Evolutionary conservation across 2,888 invertebrate species (phyloP).

Genomic region (Nomada ruficornis): DNA sequence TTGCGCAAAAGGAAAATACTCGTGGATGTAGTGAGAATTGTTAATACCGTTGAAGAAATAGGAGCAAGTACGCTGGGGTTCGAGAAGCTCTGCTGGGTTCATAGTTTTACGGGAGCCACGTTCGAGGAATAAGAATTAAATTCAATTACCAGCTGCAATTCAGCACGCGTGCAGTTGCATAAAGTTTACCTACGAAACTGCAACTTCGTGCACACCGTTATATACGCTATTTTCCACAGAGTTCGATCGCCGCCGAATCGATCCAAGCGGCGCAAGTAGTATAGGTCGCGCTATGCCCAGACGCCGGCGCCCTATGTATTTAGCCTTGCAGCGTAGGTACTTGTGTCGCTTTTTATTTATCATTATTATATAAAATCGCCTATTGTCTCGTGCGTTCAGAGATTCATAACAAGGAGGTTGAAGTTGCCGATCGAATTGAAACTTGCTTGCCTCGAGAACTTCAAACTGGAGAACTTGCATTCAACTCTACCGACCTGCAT

Average conservation of each 20-base stretch:
- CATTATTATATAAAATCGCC: neutral
- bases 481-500: neutral
- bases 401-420: conserved; percentile 26
- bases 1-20: neutral
- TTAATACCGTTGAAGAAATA: neutral
- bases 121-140: conserved; percentile 70
- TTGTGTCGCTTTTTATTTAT: neutral
- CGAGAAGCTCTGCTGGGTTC: conserved; percentile 45
- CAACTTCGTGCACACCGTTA: neutral
- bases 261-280: conserved; percentile 9
- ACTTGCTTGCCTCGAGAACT: neutral
- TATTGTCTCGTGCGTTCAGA: no score
- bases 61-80: conserved; percentile 41
- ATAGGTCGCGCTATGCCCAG: conserved; percentile 26
- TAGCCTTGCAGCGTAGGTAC: neutral
- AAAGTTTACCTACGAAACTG: conserved; percentile 49
- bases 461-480: conserved; percentile 6
- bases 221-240: conserved; percentile 8
- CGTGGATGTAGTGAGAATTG: no score
- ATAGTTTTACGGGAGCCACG: conserved; percentile 63
- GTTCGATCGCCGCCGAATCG: conserved; percentile 6
- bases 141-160: conserved; percentile 65
- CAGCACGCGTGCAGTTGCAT: conserved; percentile 56
- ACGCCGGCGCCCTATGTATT: neutral
- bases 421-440: conserved; percentile 47